Conservation (phyloP, 2,888 invertebrate species). For the Corbicula japonica region DNA sequence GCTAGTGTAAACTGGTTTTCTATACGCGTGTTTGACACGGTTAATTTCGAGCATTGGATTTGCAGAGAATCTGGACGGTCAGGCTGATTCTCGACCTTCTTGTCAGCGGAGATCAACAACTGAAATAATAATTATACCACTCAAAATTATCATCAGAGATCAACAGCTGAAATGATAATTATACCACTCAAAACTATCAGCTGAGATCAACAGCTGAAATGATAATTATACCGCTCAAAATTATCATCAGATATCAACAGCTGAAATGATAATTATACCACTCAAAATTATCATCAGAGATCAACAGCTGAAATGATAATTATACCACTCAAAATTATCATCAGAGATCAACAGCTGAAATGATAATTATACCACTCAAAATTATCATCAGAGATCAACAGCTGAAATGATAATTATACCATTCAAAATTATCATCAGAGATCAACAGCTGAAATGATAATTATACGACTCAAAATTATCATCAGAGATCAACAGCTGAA, state of each 20-base stretch:
- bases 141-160: conserved; percentile 92
- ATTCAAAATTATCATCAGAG: too few relatives aligned
- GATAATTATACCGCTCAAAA: too few relatives aligned
- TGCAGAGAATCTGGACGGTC: conserved; percentile 95
- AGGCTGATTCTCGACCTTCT: conserved; percentile 91
- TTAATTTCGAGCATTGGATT: conserved; percentile 92
- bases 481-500: too few relatives aligned
- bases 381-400: too few relatives aligned
- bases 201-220: conserved; percentile 92
- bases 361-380: too few relatives aligned
- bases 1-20: conserved; percentile 89
- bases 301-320: too few relatives aligned
- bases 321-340: too few relatives aligned
- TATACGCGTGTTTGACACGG: conserved; percentile 91
- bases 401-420: too few relatives aligned
- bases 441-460: too few relatives aligned
- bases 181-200: conserved; percentile 89
- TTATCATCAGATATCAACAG: conserved; percentile 92
- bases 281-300: too few relatives aligned
- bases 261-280: conserved; percentile 88
- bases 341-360: too few relatives aligned
- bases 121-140: conserved; percentile 87
- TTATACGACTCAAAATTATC: too few relatives aligned
- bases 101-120: conserved; percentile 92
- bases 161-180: conserved; percentile 89